These are phyloP conservation scores for Cariama cristata DNA, from an alignment of 2,113 vertebrate species.

Conservation along the genomic window DNA sequence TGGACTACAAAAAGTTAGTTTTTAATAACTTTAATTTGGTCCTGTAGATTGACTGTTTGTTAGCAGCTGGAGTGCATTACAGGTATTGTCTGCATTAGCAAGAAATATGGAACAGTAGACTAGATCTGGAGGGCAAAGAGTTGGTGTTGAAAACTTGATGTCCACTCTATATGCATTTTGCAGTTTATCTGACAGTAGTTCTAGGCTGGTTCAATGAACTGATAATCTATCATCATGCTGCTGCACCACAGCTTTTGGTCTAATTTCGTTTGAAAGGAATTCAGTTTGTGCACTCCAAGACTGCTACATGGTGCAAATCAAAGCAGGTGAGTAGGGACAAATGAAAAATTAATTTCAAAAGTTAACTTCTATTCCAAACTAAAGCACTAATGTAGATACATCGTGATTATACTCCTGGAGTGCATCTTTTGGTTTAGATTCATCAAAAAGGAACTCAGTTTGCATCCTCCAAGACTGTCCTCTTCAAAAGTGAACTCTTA, in stretches of 20 bases:
- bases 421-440: background rate
- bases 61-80: background rate
- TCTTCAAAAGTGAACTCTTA: background rate
- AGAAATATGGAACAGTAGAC: background rate
- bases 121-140: background rate
- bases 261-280: background rate
- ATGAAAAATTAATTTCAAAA: background rate
- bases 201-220: background rate
- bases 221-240: background rate
- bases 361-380: background rate
- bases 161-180: background rate
- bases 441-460: background rate
- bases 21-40: background rate
- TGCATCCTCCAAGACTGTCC: background rate
- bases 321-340: background rate
- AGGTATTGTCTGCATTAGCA: background rate
- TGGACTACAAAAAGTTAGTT: background rate
- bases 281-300: background rate
- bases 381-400: background rate
- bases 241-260: background rate
- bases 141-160: background rate
- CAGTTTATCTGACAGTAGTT: background rate
- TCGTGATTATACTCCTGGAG: background rate
- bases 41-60: background rate
- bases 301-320: background rate